Conservation (phyloP, 2,113 vertebrate genomes). For the Narcine bancroftii region DNA sequence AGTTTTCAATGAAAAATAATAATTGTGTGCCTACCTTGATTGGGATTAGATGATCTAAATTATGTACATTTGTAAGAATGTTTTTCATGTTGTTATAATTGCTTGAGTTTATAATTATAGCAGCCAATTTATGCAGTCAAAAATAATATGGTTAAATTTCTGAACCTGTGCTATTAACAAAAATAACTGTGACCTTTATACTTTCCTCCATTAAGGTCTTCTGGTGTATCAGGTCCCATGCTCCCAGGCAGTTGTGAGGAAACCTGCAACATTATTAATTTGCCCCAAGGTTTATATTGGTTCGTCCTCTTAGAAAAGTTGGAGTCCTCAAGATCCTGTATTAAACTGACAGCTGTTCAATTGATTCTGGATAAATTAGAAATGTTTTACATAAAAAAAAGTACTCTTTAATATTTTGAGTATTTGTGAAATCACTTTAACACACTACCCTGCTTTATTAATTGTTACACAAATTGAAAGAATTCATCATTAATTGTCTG, state of each 20-base stretch:
- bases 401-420: too few species aligned
- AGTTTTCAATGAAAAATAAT: neutral
- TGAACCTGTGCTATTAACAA: neutral
- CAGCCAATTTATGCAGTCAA: neutral
- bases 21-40: neutral
- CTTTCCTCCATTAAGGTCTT: neutral
- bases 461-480: neutral
- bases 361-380: neutral
- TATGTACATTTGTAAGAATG: neutral
- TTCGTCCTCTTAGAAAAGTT: neutral
- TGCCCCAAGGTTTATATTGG: neutral
- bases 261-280: neutral
- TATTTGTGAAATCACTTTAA: too few species aligned
- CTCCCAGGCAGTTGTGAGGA: neutral
- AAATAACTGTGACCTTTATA: neutral
- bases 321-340: neutral
- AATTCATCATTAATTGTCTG: neutral
- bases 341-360: neutral
- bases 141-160: neutral
- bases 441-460: neutral
- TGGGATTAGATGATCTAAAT: neutral
- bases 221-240: neutral
- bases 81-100: neutral
- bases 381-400: neutral
- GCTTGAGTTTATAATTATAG: neutral